Evolutionary conservation across 2,797 vertebrate genomes (phyloP).

Genomic region (Capromys pilorides): DNA sequence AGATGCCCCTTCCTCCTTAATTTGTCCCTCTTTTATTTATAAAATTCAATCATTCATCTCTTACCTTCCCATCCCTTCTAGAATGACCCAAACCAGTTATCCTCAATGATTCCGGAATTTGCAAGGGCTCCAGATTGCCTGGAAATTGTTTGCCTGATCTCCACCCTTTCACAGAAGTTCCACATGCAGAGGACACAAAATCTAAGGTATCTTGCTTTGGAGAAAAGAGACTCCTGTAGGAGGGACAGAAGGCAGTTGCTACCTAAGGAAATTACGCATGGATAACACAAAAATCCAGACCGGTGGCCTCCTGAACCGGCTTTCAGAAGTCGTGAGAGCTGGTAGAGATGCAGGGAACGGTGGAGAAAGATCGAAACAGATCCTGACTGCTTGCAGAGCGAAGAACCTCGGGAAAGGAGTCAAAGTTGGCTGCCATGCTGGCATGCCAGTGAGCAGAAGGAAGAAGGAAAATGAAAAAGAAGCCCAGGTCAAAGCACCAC

Average conservation of each 20-base stretch:
- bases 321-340: not conserved
- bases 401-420: not conserved
- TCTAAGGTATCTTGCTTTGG: not conserved
- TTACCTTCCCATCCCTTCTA: not conserved
- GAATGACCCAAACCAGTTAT: conserved; percentile 15
- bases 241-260: not conserved
- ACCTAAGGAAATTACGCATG: not conserved
- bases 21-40: not conserved
- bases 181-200: conserved; percentile 16
- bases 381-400: not conserved
- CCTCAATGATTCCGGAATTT: not conserved
- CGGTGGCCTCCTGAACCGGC: not conserved
- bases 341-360: not conserved
- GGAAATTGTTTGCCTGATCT: not conserved
- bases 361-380: not conserved
- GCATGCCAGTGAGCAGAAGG: not conserved
- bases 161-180: not conserved
- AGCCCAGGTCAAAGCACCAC: not conserved
- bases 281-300: not conserved
- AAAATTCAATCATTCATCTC: conserved; percentile 19
- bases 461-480: not conserved
- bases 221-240: not conserved
- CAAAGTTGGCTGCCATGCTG: not conserved
- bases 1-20: not conserved
- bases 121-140: not conserved